phyloP scores from a whole-genome alignment of 2,113 vertebrate genomes.

The Chloroceryle aenea region DNA sequence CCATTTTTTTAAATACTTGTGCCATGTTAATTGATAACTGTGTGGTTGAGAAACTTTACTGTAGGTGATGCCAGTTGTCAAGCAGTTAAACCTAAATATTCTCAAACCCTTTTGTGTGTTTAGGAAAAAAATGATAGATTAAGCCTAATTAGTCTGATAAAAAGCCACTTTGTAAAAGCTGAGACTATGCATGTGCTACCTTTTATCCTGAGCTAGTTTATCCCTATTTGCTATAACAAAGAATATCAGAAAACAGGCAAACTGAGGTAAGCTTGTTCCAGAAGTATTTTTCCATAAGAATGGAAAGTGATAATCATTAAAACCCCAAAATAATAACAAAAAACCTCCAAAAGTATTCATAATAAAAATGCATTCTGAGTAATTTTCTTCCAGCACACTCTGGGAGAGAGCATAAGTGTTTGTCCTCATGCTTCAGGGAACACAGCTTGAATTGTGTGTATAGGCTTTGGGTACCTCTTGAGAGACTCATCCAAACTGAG shows the following conservation, averaged over 20 bases:
- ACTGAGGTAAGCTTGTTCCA: neutral
- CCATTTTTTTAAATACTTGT: conserved; percentile 47
- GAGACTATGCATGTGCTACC: neutral
- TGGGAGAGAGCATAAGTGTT: rapidly evolving
- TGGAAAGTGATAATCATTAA: neutral
- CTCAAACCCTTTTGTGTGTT: neutral
- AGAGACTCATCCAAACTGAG: neutral
- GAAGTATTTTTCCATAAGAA: neutral
- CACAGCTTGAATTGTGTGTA: neutral
- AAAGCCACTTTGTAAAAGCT: neutral
- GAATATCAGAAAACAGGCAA: neutral
- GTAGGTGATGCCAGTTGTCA: neutral
- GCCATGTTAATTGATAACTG: conserved; percentile 50
- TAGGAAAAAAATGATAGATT: neutral
- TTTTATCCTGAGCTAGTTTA: neutral
- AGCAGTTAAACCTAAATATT: neutral
- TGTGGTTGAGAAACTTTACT: neutral
- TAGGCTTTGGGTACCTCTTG: neutral
- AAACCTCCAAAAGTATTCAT: neutral
- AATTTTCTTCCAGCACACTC: neutral
- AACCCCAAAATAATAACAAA: too few relatives aligned
- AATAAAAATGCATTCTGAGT: neutral
- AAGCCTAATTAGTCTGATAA: neutral
- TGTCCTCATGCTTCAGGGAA: neutral
- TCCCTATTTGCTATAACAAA: neutral